Conservation (phyloP, 2,888 invertebrate species). For the Phalera bucephala region DNA sequence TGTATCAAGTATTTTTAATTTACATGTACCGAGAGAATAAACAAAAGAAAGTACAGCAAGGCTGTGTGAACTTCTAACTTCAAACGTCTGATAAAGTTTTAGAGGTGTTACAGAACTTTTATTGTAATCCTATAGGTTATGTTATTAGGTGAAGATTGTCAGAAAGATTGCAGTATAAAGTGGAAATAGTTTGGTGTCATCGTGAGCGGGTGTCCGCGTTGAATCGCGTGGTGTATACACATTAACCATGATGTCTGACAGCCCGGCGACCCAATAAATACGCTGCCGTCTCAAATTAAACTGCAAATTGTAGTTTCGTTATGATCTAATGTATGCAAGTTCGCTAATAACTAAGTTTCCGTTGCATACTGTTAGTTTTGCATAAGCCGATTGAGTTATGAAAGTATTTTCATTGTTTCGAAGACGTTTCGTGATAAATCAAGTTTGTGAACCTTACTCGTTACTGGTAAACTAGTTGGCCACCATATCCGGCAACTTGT, state of each 20-base stretch:
- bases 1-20: constrained; percentile 1
- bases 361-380: constrained; percentile 25
- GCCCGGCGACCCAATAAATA: constrained; percentile 56
- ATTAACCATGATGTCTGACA: constrained; percentile 64
- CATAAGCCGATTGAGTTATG: constrained; percentile 61
- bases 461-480: not conserved
- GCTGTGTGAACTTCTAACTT: too few relatives aligned
- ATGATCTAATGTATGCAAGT: constrained; percentile 43
- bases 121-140: too few relatives aligned
- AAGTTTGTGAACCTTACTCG: constrained; percentile 5
- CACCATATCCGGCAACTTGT: too few relatives aligned
- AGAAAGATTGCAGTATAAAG: constrained; percentile 3
- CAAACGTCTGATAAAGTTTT: too few relatives aligned
- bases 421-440: constrained; percentile 31
- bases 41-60: too few relatives aligned
- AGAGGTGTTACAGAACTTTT: too few relatives aligned
- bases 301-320: not conserved
- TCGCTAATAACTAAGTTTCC: constrained; percentile 32
- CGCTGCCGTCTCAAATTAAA: not conserved
- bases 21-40: too few relatives aligned
- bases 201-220: constrained; percentile 43
- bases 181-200: constrained; percentile 44
- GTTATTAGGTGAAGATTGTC: constrained; percentile 1
- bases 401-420: constrained; percentile 51
- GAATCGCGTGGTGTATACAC: constrained; percentile 62